These are phyloP conservation scores for Daktulosphaira vitifoliae DNA, from an alignment of 1,140 invertebrate species.

Conservation along the genomic window DNA sequence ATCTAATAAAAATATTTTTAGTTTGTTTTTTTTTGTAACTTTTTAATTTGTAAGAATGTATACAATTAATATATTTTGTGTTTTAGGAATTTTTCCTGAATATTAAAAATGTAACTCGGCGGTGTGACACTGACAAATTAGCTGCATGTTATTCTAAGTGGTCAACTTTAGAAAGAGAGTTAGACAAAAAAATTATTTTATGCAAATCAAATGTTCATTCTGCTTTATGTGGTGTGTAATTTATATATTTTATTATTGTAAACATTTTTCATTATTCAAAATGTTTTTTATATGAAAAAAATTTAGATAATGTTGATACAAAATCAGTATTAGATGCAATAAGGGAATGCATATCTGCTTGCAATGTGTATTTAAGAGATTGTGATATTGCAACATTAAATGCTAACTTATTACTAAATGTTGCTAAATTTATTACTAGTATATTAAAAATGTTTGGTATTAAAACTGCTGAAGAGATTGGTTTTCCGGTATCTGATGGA, in stretches of 20 bases:
- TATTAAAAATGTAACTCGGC: slow-evolving; percentile 77
- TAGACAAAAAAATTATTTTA: slow-evolving; percentile 58
- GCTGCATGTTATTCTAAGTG: slow-evolving; percentile 56
- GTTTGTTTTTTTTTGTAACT: background rate
- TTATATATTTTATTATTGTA: slow-evolving; percentile 22
- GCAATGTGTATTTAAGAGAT: slow-evolving; percentile 77
- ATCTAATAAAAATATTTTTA: no score
- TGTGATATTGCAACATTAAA: slow-evolving; percentile 48
- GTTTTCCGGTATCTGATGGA: slow-evolving; percentile 57
- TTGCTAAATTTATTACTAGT: slow-evolving; percentile 74
- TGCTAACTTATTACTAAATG: slow-evolving; percentile 54
- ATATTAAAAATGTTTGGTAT: slow-evolving; percentile 87
- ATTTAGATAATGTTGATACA: slow-evolving; percentile 91
- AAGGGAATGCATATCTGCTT: slow-evolving; percentile 66
- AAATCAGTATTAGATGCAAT: slow-evolving; percentile 71
- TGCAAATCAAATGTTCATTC: slow-evolving; percentile 66
- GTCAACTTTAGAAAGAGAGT: slow-evolving; percentile 52
- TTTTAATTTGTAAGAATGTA: background rate
- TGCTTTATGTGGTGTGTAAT: slow-evolving; percentile 73
- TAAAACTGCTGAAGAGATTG: slow-evolving; percentile 58
- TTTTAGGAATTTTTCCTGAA: slow-evolving; percentile 89
- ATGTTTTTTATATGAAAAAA: no score
- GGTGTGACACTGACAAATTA: slow-evolving; percentile 44
- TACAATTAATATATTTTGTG: slow-evolving; percentile 36
- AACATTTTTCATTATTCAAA: slow-evolving; percentile 34